A percentile compares a stretch with the other conserved stretches of the same genome.
Evolutionary conservation across 2,113 vertebrate species (phyloP).

Genomic region (Pseudois nayaur): DNA sequence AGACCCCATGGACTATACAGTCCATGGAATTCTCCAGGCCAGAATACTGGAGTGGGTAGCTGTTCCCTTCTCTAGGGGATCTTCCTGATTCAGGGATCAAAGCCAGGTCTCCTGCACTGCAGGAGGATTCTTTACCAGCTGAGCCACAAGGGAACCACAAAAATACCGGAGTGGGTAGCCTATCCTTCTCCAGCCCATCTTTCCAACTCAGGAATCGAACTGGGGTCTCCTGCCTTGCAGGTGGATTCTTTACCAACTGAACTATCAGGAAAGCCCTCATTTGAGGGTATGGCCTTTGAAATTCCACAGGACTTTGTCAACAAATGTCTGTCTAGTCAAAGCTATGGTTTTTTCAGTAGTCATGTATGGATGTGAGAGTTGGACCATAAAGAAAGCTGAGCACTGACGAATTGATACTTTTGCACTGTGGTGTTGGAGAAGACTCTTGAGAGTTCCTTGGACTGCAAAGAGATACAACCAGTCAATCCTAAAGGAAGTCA

Average conservation of each 20-base stretch:
- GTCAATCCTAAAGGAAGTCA: neutral
- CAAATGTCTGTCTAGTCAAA: neutral
- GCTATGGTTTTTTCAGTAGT: neutral
- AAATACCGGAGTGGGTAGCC: neutral
- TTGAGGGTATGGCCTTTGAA: neutral
- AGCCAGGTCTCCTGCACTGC: neutral
- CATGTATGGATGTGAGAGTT: neutral
- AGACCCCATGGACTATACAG: neutral
- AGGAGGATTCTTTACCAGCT: neutral
- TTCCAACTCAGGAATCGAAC: neutral
- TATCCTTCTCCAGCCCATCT: neutral
- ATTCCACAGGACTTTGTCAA: neutral
- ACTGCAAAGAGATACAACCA: neutral
- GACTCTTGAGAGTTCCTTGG: neutral
- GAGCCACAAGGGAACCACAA: neutral
- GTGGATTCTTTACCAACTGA: neutral
- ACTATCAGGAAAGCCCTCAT: neutral
- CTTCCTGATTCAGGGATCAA: neutral
- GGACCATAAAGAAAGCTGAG: neutral
- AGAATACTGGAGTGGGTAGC: neutral
- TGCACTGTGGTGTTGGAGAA: neutral
- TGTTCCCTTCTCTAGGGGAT: neutral
- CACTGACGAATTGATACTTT: neutral
- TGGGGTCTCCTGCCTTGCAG: neutral
- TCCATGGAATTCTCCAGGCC: neutral